phyloP scores from a whole-genome alignment of 92 coral and sea anemone genomes.

The Porites divaricata region DNA sequence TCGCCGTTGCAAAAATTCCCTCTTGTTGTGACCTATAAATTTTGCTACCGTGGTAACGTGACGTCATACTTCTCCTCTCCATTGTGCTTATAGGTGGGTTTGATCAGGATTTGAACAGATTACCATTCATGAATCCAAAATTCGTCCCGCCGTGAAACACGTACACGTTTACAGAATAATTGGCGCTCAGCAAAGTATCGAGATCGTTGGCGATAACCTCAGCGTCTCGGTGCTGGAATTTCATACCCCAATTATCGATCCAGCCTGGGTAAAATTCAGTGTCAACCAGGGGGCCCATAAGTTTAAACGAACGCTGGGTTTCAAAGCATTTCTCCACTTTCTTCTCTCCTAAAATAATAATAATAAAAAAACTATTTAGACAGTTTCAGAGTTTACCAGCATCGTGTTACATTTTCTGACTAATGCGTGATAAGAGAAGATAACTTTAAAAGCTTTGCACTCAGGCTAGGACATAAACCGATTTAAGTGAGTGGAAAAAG shows the following conservation, averaged over 20 bases:
- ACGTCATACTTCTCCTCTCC: too few relatives aligned
- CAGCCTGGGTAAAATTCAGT: constrained; percentile 96
- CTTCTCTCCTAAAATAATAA: not conserved
- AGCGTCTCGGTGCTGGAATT: constrained; percentile 74
- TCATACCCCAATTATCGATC: constrained; percentile 89
- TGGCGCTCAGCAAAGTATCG: constrained; percentile 76
- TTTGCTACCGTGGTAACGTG: too few relatives aligned
- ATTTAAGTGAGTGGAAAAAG: too few relatives aligned
- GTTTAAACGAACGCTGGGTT: constrained; percentile 74
- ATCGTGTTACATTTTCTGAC: not conserved
- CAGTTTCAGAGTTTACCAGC: not conserved
- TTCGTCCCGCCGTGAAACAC: constrained; percentile 97
- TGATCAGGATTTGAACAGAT: not conserved
- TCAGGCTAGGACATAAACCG: too few relatives aligned
- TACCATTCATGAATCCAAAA: constrained; percentile 96
- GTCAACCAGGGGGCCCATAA: constrained; percentile 86
- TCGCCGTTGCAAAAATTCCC: too few relatives aligned
- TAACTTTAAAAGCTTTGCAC: too few relatives aligned
- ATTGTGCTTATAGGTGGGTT: not conserved
- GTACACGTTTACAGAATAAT: constrained; percentile 89
- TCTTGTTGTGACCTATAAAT: too few relatives aligned
- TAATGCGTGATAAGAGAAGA: too few relatives aligned
- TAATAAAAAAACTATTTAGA: not conserved
- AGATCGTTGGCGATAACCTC: constrained; percentile 74
- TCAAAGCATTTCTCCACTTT: constrained; percentile 58